Base-by-base conservation (phyloP, 2,888 invertebrate species). In the Pedicia rivosa region DNA sequence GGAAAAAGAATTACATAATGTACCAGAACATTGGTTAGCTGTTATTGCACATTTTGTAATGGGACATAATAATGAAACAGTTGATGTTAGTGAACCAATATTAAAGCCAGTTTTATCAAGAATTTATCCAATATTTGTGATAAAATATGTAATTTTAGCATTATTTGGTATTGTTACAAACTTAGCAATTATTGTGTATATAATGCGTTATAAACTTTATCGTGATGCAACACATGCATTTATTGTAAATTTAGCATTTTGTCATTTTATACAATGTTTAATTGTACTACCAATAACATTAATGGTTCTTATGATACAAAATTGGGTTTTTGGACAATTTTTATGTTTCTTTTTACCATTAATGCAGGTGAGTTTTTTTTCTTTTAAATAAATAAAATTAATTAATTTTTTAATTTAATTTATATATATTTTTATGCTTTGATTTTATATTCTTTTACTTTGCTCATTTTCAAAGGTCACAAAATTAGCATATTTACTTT, bases 291-390 rank as follows among this genome's bases (percentile, higher is more conserved):
- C 80, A 10, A 64, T 78, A 6, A 70, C 78, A 1, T 53, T 79
- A 43, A 69, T 72, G 46, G 74, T 78, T 35, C 63, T 78, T 47
- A 59, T 79, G 26, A 62, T 78, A 40, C 72, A 75, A 50, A 78
- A 79, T 53, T 79, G 78, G 78, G 64, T 78, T 41, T 72, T 78
- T 47, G 79, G 79, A 6, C 71, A 74, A 46, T 70, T 78, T 45
- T 53, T 79, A 42, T 80, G 80, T 57, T 76, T 70, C 51, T 74
- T 77, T 50, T 52, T 78, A 44, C 79, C 80, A 1, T 77, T 80
- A 72, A 51, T 79, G 47, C 80, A 79, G 68, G 75, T 75, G 50
- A 59, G 65, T 54, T 27, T 10, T 13, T 33, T 37, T 42, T 28
- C 31, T 20, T 24, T 13, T n/a, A 36, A 24, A 19, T 25, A 25